phyloP scores from a whole-genome alignment of 2,113 vertebrate species.

The Eonycteris spelaea region DNA sequence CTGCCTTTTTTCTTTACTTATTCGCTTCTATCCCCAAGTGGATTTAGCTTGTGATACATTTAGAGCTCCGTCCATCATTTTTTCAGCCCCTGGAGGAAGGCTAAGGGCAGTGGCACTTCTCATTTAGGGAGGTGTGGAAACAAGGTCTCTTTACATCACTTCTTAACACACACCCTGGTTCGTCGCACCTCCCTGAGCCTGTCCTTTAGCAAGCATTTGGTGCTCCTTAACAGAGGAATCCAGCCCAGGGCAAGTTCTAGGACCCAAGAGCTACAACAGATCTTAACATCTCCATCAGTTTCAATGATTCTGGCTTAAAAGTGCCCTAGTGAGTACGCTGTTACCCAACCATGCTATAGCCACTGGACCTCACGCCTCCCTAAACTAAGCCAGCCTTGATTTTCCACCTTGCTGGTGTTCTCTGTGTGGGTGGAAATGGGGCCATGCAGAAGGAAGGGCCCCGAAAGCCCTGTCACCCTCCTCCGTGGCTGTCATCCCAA shows the following conservation, averaged over 20 bases:
- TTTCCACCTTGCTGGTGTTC: not conserved
- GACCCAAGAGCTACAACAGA: not conserved
- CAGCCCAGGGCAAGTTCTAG: not conserved
- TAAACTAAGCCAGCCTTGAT: not conserved
- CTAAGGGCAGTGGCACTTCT: not conserved
- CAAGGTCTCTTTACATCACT: not conserved
- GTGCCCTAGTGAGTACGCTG: not conserved
- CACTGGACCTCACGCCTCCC: not conserved
- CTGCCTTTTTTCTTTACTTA: constrained; percentile 47
- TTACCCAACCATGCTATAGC: not conserved
- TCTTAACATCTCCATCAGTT: not conserved
- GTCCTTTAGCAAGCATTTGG: not conserved
- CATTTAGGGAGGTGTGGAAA: not conserved
- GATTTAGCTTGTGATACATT: not conserved
- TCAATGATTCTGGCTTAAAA: not conserved
- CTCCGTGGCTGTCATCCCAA: not conserved
- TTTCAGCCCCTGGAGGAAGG: constrained; percentile 12
- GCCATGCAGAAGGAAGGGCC: not conserved
- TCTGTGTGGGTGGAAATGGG: not conserved
- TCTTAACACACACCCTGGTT: not conserved
- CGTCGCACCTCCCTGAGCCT: not conserved
- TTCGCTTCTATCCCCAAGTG: constrained; percentile 1
- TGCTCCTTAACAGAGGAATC: not conserved
- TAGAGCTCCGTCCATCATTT: not conserved
- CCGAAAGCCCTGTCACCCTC: rapidly evolving